phyloP scores from a whole-genome alignment of 2,113 vertebrate genomes.

The Nyctibius bracteatus region DNA sequence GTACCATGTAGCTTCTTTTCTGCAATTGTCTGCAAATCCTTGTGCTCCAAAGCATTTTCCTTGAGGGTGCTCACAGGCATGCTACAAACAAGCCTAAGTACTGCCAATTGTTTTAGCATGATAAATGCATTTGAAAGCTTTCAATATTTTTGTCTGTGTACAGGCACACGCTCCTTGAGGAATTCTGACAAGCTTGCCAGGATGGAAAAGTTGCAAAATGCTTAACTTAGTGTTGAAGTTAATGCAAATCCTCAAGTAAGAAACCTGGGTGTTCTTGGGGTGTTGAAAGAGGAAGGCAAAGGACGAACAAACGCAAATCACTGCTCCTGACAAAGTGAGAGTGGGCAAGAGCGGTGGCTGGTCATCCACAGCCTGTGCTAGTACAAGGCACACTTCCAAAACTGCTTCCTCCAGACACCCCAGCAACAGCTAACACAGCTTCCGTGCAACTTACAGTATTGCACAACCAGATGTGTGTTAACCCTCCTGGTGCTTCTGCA shows the following conservation, averaged over 20 bases:
- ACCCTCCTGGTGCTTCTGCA: neutral
- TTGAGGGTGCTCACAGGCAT: conserved; percentile 12
- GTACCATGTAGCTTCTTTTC: neutral
- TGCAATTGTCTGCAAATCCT: conserved; percentile 19
- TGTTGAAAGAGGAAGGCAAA: neutral
- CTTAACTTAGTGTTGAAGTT: neutral
- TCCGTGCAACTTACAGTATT: neutral
- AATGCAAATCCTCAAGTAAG: neutral
- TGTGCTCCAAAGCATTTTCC: conserved; percentile 5
- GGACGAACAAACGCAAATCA: neutral
- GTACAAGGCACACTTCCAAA: neutral
- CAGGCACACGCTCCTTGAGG: neutral
- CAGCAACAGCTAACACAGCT: fast-evolving
- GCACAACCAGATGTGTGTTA: neutral
- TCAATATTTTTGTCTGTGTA: conserved; percentile 38
- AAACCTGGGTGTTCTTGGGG: neutral
- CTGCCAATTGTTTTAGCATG: conserved; percentile 32
- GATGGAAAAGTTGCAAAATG: neutral
- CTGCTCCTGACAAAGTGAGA: neutral
- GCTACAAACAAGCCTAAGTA: neutral
- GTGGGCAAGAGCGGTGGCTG: neutral
- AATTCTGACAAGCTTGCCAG: conserved; percentile 6
- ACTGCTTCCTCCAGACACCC: neutral
- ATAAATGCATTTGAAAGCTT: conserved; percentile 44
- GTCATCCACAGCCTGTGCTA: neutral